Conservation (phyloP, 2,888 invertebrate genomes). For the Rugalucina vietnamica region DNA sequence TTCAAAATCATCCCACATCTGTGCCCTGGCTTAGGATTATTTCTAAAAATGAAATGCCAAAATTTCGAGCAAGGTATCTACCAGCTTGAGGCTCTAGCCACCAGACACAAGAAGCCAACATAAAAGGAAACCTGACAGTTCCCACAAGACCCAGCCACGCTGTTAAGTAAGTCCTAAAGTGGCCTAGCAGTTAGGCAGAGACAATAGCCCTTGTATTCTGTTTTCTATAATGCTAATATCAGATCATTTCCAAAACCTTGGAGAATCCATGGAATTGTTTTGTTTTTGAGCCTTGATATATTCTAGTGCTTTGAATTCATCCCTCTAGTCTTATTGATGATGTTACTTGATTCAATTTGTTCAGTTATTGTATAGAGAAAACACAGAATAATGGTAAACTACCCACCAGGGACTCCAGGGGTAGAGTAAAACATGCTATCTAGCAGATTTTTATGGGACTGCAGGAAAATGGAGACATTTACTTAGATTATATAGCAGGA, state of each 20-base stretch:
- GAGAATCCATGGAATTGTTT: not conserved
- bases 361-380: constrained; percentile 1
- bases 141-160: too few relatives aligned
- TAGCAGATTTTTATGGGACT: not conserved
- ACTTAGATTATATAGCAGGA: too few relatives aligned
- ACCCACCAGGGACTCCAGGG: not conserved
- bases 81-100: too few relatives aligned
- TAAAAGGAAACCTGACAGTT: too few relatives aligned
- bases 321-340: not conserved
- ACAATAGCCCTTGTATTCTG: too few relatives aligned
- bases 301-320: not conserved
- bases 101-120: too few relatives aligned
- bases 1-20: too few relatives aligned
- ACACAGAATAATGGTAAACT: not conserved
- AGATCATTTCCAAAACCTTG: not conserved
- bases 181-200: too few relatives aligned
- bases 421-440: not conserved
- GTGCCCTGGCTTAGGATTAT: too few relatives aligned
- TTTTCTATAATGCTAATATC: not conserved
- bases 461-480: not conserved
- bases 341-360: constrained; percentile 10
- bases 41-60: too few relatives aligned
- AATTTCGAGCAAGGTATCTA: too few relatives aligned
- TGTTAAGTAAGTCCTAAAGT: too few relatives aligned
- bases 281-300: not conserved